Evolutionary conservation across 2,888 invertebrate species (phyloP), one percentile per base, ranked within the genome.

Genomic region (Neocrepidodera transversa): DNA sequence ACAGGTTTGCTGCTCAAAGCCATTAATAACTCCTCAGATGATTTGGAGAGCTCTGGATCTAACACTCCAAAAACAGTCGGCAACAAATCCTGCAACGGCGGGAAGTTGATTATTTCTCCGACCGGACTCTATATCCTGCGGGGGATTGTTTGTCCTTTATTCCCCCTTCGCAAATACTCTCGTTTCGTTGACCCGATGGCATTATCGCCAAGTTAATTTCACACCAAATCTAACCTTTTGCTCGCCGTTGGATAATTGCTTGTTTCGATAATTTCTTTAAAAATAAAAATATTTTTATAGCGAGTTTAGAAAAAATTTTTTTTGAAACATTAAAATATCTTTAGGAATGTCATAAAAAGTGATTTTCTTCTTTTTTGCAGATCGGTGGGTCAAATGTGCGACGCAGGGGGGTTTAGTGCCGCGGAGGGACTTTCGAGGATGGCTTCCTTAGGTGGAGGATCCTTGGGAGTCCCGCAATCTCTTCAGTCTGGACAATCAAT

Each of bases 401-500:
- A 88, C 65, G n/a, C n/a, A n/a, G 81, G 85, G 59, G 83, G 86
- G 69, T 88, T 88, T 78, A 81, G 85, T 72, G 82, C 83, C 60
- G 82, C 87, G 66, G 87, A 88, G 71, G 81, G 82, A 66, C 84
- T 83, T 81, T 87, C 70, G 80, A 84, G 73, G 82, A 86, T 79
- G 81, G 82, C 76, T 69, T 81, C 76, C 48, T 74, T 78, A 76
- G 85, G 68, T 79, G 85, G 86, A 63, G 86, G 80, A 77, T 82
- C 72, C 70, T 85, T 87, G 77, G 85, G 83, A 60, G 84, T 76
- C 58, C 85, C 68, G 79, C 85, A 84, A 81, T 83, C 71, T 66
- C 82, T 80, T 38, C 82, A 84, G 2, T 55, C 62, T 1, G 48
- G 51, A n/a, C 82, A 83, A 67, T 71, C 85, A 76, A 82, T 82